Percentiles rank a stretch among this genome's conserved stretches.
phyloP scores from a whole-genome alignment of 2,888 invertebrate species.

The Nomada fabriciana region DNA sequence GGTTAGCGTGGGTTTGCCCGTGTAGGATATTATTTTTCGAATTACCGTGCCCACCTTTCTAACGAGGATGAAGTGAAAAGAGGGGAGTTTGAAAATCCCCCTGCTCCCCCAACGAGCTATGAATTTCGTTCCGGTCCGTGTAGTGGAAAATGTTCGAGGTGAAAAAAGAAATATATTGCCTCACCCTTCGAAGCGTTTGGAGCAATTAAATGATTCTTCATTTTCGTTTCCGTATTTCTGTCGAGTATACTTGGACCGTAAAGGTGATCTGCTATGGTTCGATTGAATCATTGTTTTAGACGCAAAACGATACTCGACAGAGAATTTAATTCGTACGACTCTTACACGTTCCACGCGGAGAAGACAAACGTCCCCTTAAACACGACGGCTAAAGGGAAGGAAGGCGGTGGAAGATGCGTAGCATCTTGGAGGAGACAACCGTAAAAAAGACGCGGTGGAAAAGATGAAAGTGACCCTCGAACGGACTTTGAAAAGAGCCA shows the following conservation, averaged over 20 bases:
- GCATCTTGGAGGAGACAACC: conserved; percentile 50
- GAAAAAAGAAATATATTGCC: too few species aligned
- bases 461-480: conserved; percentile 69
- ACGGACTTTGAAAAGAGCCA: conserved; percentile 68
- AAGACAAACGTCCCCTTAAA: conserved; percentile 21
- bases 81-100: too few species aligned
- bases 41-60: background rate
- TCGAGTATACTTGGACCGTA: too few species aligned
- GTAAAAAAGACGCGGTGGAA: conserved; percentile 55
- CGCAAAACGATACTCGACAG: background rate
- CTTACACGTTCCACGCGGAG: background rate
- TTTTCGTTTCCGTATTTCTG: too few species aligned
- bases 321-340: conserved; percentile 17
- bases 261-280: too few species aligned
- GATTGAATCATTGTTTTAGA: too few species aligned
- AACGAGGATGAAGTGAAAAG: too few species aligned
- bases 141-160: too few species aligned
- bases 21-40: background rate
- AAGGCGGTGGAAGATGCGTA: conserved; percentile 18
- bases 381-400: conserved; percentile 1
- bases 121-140: too few species aligned
- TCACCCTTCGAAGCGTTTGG: too few species aligned
- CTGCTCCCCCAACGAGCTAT: too few species aligned
- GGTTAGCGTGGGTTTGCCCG: background rate
- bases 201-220: too few species aligned